Evolutionary conservation across 2,888 invertebrate genomes (phyloP).

Genomic region (Kryphioiulus occultus): DNA sequence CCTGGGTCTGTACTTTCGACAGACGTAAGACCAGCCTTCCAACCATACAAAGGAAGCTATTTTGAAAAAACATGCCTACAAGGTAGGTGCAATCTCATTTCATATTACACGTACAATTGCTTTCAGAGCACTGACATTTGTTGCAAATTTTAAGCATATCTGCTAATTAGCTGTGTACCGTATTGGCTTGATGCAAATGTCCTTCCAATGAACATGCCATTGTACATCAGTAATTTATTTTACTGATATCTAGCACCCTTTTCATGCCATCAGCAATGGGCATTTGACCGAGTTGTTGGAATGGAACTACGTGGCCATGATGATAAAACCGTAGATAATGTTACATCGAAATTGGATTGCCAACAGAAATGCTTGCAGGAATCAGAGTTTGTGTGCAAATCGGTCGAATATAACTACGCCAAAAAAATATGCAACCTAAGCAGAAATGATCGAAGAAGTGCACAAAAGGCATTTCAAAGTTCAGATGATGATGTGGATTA

Average conservation of each 20-base stretch:
- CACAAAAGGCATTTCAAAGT: slow-evolving; percentile 60
- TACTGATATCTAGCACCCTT: background rate
- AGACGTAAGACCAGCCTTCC: slow-evolving; percentile 14
- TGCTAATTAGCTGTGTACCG: no score
- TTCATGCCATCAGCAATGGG: slow-evolving; percentile 55
- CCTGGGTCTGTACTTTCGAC: background rate
- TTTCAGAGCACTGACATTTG: background rate
- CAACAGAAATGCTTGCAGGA: slow-evolving; percentile 61
- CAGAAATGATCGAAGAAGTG: slow-evolving; percentile 61
- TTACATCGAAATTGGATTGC: slow-evolving; percentile 59
- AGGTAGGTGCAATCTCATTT: slow-evolving; percentile 55
- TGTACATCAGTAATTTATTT: background rate
- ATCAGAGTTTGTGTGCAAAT: slow-evolving; percentile 61
- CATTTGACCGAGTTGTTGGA: slow-evolving; percentile 61
- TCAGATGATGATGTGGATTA: slow-evolving; percentile 59
- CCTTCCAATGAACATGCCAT: no score
- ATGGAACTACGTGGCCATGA: slow-evolving; percentile 60
- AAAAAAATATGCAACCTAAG: slow-evolving; percentile 59
- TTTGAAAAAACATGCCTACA: slow-evolving; percentile 63
- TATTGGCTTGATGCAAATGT: no score
- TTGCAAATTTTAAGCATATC: no score
- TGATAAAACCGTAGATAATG: slow-evolving; percentile 58
- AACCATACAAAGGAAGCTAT: slow-evolving; percentile 56
- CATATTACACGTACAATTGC: background rate
- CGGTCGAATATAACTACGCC: slow-evolving; percentile 62